These are phyloP conservation scores for Melanotus villosus DNA, from an alignment of 2,888 invertebrate species.

Conservation along the genomic window DNA sequence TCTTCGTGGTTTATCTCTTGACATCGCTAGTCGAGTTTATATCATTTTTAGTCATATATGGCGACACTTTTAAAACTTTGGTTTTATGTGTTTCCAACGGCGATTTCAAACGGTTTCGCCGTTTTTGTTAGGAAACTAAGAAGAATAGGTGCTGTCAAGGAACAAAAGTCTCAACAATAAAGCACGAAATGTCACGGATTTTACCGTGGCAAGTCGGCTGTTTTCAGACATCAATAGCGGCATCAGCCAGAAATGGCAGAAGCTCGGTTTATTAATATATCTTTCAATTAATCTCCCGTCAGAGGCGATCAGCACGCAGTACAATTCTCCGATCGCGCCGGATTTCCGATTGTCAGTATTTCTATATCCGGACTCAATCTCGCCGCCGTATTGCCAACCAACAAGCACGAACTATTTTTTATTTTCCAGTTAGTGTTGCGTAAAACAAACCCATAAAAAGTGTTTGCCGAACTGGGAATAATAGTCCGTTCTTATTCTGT, in stretches of 20 bases:
- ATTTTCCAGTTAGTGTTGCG: slow-evolving; percentile 5
- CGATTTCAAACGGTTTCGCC: not conserved
- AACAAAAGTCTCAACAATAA: not conserved
- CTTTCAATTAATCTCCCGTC: slow-evolving; percentile 58
- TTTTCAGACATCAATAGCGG: not conserved
- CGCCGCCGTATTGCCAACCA: slow-evolving; percentile 2
- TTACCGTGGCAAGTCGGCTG: not conserved
- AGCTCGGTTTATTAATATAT: slow-evolving; percentile 51
- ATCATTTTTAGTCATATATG: not conserved
- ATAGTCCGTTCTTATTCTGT: not conserved
- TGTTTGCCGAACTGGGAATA: not conserved
- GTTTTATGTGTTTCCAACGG: not conserved
- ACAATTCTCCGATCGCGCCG: slow-evolving; percentile 24
- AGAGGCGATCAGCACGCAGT: slow-evolving; percentile 42
- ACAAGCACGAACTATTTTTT: slow-evolving; percentile 1
- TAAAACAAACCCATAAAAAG: not conserved
- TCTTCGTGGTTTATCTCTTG: not conserved
- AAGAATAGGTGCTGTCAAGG: slow-evolving; percentile 1
- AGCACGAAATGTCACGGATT: not conserved
- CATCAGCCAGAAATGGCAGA: not conserved
- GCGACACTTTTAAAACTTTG: too few relatives aligned
- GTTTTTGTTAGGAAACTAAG: not conserved
- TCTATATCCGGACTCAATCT: slow-evolving; percentile 45
- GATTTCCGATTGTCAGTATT: slow-evolving; percentile 60
- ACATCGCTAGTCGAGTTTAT: not conserved